Percentiles rank a stretch among this genome's conserved stretches.
Conservation (phyloP, 1,140 invertebrate species). For the Onthophagus taurus region DNA sequence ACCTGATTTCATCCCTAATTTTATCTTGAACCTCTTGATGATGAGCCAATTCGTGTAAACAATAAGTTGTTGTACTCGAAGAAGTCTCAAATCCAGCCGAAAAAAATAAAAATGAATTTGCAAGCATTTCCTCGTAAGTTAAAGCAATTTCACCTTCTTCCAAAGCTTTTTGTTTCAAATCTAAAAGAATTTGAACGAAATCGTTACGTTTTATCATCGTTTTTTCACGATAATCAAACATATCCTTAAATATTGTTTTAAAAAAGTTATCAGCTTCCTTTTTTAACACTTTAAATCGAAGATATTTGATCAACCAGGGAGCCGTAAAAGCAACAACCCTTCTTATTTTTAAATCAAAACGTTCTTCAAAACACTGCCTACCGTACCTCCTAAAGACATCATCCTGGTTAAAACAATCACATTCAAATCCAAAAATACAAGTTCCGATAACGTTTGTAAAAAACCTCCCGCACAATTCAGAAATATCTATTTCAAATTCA, state of each 20-base stretch:
- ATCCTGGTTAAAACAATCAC: conserved; percentile 28
- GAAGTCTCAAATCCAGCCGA: conserved; percentile 53
- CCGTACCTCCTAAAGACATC: conserved; percentile 28
- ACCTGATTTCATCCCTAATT: conserved; percentile 31
- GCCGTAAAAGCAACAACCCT: conserved; percentile 17
- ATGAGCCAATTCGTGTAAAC: conserved; percentile 39
- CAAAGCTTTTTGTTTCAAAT: no score
- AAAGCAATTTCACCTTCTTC: conserved; percentile 9
- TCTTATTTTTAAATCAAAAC: conserved; percentile 11
- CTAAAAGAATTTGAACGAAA: no score
- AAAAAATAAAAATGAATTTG: conserved; percentile 48
- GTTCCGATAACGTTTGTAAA: conserved; percentile 32
- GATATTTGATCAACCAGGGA: conserved; percentile 19
- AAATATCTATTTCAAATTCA: conserved; percentile 43
- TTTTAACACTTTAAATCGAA: conserved; percentile 15
- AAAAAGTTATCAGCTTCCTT: conserved; percentile 37
- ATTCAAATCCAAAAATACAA: conserved; percentile 35
- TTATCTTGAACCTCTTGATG: conserved; percentile 40
- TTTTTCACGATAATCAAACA: conserved; percentile 34
- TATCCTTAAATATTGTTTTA: conserved; percentile 30
- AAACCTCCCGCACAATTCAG: conserved; percentile 35
- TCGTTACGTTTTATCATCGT: conserved; percentile 15
- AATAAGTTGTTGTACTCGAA: conserved; percentile 35
- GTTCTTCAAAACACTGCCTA: conserved; percentile 20
- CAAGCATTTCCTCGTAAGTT: conserved; percentile 35